Percentiles rank a stretch among this genome's conserved stretches.
Evolutionary conservation across 2,797 vertebrate species (phyloP).

Genomic region (Takifugu ocellatus): DNA sequence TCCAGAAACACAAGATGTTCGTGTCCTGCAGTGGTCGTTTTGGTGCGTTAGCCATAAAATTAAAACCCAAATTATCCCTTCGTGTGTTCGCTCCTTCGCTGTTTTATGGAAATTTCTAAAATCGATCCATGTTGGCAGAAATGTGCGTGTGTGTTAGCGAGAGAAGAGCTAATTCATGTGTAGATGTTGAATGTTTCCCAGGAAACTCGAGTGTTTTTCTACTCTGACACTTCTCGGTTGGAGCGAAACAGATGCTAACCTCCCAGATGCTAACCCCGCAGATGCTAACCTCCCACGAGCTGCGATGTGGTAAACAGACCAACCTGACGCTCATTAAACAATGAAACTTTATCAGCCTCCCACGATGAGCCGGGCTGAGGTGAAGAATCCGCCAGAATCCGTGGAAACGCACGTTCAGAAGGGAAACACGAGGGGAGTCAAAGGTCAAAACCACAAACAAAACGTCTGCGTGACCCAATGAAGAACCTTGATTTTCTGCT

Average conservation of each 20-base stretch:
- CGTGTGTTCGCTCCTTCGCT: no score
- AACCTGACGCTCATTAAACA: constrained; percentile 62
- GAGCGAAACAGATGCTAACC: constrained; percentile 73
- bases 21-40: no score
- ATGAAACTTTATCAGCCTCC: constrained; percentile 63
- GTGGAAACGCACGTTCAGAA: neutral
- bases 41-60: no score
- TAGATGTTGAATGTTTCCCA: constrained; percentile 34
- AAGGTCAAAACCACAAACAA: constrained; percentile 4
- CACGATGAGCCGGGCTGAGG: constrained; percentile 30
- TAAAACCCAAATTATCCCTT: no score
- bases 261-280: constrained; percentile 31
- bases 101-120: no score
- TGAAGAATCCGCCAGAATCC: constrained; percentile 3
- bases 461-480: constrained; percentile 4
- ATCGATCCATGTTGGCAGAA: no score
- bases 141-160: no score
- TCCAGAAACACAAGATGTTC: no score
- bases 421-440: constrained; percentile 8
- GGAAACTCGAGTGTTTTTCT: constrained; percentile 25
- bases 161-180: constrained; percentile 9
- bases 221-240: constrained; percentile 59
- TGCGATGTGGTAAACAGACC: constrained; percentile 61
- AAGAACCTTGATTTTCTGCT: neutral
- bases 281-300: constrained; percentile 18